These are phyloP conservation scores for Scytalopus superciliaris DNA, from an alignment of 2,113 vertebrate species.

Conservation along the genomic window DNA sequence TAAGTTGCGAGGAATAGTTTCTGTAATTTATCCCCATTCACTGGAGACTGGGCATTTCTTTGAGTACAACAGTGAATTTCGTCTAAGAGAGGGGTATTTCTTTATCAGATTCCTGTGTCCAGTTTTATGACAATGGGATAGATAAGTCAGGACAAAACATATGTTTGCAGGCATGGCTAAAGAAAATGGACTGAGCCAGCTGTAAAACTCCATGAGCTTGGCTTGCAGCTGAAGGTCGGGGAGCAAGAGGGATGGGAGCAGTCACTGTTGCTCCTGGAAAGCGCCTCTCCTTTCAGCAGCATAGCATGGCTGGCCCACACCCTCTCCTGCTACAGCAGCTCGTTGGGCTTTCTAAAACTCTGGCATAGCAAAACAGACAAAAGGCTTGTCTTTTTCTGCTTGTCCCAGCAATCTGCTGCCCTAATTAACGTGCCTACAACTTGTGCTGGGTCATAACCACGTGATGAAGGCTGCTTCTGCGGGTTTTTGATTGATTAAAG, in stretches of 20 bases:
- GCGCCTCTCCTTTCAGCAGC: neutral
- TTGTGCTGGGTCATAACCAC: neutral
- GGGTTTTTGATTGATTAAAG: neutral
- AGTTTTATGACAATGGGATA: neutral
- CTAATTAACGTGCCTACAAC: neutral
- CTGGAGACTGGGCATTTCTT: neutral
- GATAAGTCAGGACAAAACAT: neutral
- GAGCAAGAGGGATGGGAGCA: neutral
- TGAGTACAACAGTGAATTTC: neutral
- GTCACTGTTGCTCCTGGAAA: neutral
- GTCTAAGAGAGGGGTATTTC: neutral
- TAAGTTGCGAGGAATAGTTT: neutral
- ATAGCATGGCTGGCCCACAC: neutral
- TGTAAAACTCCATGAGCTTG: neutral
- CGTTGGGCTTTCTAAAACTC: neutral
- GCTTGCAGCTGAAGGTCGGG: neutral
- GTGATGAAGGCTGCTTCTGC: neutral
- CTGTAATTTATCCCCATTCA: neutral
- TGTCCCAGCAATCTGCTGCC: constrained; percentile 19
- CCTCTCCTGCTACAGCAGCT: neutral
- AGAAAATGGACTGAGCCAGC: fast-evolving
- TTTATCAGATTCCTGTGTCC: neutral
- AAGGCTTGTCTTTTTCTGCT: constrained; percentile 8
- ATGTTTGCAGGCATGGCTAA: neutral
- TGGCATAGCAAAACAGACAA: neutral